phyloP scores from a whole-genome alignment of 2,113 vertebrate species.

The Drymodes brunneopygia region DNA sequence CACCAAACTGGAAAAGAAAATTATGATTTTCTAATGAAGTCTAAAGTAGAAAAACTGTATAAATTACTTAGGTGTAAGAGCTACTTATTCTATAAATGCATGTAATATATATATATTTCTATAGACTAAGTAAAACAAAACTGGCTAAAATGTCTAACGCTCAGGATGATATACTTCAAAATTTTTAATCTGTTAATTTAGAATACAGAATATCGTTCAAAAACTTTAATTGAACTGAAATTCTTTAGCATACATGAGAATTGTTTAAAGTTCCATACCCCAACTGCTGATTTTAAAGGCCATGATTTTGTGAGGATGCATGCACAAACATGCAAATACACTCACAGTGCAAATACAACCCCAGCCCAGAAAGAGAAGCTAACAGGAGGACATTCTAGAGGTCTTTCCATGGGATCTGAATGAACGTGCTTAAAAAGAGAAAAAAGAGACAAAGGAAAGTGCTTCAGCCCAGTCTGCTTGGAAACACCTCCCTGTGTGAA shows the following conservation, averaged over 20 bases:
- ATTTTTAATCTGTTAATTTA: not conserved
- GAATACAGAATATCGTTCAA: not conserved
- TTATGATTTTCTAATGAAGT: not conserved
- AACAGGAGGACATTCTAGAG: not conserved
- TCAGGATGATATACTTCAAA: not conserved
- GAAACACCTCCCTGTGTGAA: not conserved
- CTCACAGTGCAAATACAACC: too few relatives aligned
- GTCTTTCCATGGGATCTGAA: not conserved
- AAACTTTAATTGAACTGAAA: not conserved
- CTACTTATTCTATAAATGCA: not conserved
- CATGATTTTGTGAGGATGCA: not conserved
- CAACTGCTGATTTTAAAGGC: not conserved
- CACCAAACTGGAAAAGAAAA: not conserved
- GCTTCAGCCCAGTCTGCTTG: not conserved
- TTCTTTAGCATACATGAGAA: not conserved
- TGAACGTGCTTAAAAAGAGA: not conserved
- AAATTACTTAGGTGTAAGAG: not conserved
- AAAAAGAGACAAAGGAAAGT: not conserved
- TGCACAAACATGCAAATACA: not conserved
- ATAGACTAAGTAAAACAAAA: not conserved
- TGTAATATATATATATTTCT: not conserved
- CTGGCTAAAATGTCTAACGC: not conserved
- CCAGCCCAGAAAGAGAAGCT: not conserved
- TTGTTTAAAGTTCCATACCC: not conserved
- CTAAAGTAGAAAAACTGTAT: not conserved